Percentiles rank a stretch among this genome's conserved stretches.
phyloP scores from a whole-genome alignment of 2,113 vertebrate genomes.

The Heterochromis multidens region DNA sequence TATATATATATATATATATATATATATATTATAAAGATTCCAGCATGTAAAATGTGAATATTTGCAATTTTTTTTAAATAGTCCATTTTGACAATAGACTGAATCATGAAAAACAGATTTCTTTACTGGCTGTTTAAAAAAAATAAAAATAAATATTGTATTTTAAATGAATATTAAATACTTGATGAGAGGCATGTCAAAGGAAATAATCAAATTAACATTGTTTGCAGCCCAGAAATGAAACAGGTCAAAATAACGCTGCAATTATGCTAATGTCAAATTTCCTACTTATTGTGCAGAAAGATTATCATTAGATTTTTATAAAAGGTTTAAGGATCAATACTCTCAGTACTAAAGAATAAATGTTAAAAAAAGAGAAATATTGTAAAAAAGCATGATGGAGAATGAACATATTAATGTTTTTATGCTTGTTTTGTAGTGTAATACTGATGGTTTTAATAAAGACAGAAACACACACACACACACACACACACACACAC shows the following conservation, averaged over 20 bases:
- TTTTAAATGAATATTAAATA: background rate
- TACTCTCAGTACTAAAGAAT: background rate
- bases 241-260: background rate
- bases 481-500: background rate
- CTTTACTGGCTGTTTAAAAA: background rate
- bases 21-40: too few relatives aligned
- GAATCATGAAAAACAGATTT: too few relatives aligned
- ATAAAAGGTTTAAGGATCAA: background rate
- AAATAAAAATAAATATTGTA: background rate
- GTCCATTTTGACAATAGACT: too few relatives aligned
- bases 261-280: background rate
- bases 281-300: background rate
- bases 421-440: background rate
- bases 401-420: background rate
- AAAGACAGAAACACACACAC: background rate
- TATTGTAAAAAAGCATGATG: background rate
- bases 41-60: too few relatives aligned
- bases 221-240: background rate
- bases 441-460: background rate
- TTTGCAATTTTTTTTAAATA: too few relatives aligned
- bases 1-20: too few relatives aligned
- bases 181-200: background rate
- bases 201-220: background rate
- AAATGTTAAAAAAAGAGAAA: background rate
- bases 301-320: background rate